These are phyloP conservation scores for Epinotia ramella DNA, from an alignment of 2,888 invertebrate species.

Conservation along the genomic window DNA sequence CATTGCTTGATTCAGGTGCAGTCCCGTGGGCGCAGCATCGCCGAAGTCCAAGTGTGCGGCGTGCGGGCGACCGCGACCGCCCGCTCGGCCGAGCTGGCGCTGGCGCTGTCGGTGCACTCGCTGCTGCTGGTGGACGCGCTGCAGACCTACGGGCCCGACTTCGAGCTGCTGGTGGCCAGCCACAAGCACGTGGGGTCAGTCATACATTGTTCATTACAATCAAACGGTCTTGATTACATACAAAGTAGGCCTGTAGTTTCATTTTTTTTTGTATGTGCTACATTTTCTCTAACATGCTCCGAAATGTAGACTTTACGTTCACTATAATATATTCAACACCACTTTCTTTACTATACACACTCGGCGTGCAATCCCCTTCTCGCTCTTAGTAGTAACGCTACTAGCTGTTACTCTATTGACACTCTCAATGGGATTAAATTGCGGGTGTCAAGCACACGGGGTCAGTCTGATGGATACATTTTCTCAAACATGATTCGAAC, in stretches of 20 bases:
- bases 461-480: slow-evolving; percentile 70
- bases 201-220: slow-evolving; percentile 82
- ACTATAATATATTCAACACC: too few relatives aligned
- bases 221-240: too few relatives aligned
- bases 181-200: slow-evolving; percentile 95
- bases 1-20: slow-evolving; percentile 84
- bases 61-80: slow-evolving; percentile 91
- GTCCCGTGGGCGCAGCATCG: slow-evolving; percentile 94
- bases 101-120: slow-evolving; percentile 96
- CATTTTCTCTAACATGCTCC: too few relatives aligned
- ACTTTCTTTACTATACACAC: too few relatives aligned
- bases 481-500: too few relatives aligned
- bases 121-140: slow-evolving; percentile 96
- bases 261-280: too few relatives aligned
- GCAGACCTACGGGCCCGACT: slow-evolving; percentile 98
- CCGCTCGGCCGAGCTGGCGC: slow-evolving; percentile 89
- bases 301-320: too few relatives aligned
- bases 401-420: too few relatives aligned
- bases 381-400: too few relatives aligned
- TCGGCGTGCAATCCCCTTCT: too few relatives aligned
- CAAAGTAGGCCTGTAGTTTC: too few relatives aligned
- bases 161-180: slow-evolving; percentile 96
- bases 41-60: slow-evolving; percentile 96
- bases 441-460: slow-evolving; percentile 92
- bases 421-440: too few relatives aligned